These are phyloP conservation scores for Dicranocentrus wangi DNA, from an alignment of 2,888 invertebrate genomes.

Conservation along the genomic window DNA sequence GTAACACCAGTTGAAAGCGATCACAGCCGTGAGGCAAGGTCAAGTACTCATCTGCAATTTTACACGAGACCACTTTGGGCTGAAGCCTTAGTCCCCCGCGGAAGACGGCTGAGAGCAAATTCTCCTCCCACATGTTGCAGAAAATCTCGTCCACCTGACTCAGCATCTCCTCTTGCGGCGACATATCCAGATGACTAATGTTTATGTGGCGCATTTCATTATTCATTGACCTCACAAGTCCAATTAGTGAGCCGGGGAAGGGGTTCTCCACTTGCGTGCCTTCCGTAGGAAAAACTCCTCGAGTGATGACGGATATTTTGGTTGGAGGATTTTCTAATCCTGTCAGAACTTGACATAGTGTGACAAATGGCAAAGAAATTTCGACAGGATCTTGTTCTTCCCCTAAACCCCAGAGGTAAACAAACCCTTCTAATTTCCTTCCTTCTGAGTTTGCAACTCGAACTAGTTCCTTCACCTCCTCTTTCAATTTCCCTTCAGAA, in stretches of 20 bases:
- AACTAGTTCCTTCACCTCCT: no score
- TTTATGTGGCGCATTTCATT: slow-evolving; percentile 17
- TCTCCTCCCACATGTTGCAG: slow-evolving; percentile 29
- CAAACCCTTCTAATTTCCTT: neutral
- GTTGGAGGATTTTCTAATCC: neutral
- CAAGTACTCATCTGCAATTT: slow-evolving; percentile 1
- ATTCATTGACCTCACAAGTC: slow-evolving; percentile 32
- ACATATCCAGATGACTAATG: neutral
- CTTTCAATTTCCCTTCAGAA: no score
- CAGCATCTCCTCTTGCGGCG: no score
- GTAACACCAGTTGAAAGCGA: slow-evolving; percentile 38
- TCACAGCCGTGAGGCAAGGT: slow-evolving; percentile 11
- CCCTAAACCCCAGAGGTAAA: neutral
- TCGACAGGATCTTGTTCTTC: neutral
- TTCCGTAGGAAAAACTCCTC: slow-evolving; percentile 14
- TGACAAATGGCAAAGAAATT: slow-evolving; percentile 4
- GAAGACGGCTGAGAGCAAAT: neutral
- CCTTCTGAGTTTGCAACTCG: neutral
- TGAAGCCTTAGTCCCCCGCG: neutral
- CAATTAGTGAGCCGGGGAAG: slow-evolving; percentile 31
- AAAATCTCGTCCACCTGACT: slow-evolving; percentile 22
- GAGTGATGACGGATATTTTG: slow-evolving; percentile 11
- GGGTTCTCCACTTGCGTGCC: slow-evolving; percentile 20
- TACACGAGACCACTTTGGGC: neutral
- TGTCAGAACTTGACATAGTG: neutral